Evolutionary conservation across 2,113 vertebrate genomes (phyloP).

Genomic region (Gallinago undulata): DNA sequence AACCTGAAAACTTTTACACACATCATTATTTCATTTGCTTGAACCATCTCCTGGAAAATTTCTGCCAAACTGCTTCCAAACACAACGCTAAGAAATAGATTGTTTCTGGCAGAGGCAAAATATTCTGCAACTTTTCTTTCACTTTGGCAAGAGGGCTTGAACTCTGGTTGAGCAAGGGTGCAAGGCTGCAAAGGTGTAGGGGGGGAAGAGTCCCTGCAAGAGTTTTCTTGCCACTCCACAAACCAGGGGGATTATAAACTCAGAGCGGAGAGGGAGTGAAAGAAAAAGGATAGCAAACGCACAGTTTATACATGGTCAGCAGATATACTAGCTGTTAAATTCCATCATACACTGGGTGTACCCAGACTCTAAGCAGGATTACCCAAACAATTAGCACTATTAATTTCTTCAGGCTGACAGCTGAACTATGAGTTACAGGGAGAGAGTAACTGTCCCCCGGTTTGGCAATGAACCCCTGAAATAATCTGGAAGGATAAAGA

Average conservation of each 20-base stretch:
- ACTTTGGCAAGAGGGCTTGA: background rate
- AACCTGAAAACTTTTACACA: background rate
- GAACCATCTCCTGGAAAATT: background rate
- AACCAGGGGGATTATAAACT: background rate
- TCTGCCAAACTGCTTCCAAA: background rate
- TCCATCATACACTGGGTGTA: background rate
- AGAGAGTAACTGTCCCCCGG: fast-evolving
- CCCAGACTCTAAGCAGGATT: background rate
- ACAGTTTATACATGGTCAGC: background rate
- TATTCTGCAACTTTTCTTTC: background rate
- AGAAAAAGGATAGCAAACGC: background rate
- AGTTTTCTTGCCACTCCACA: background rate
- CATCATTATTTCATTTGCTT: background rate
- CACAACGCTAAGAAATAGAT: background rate
- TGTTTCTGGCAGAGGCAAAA: background rate
- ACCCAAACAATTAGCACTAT: background rate
- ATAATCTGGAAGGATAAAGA: background rate
- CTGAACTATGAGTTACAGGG: background rate
- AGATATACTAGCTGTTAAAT: background rate
- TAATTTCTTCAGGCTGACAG: background rate
- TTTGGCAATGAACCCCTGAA: background rate
- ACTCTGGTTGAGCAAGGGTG: background rate
- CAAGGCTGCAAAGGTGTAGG: background rate
- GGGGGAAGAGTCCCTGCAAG: too few relatives aligned
- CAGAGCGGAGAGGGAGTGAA: background rate